These are phyloP conservation scores for Ormyrus nitidulus DNA, from an alignment of 2,888 invertebrate genomes.

Conservation along the genomic window DNA sequence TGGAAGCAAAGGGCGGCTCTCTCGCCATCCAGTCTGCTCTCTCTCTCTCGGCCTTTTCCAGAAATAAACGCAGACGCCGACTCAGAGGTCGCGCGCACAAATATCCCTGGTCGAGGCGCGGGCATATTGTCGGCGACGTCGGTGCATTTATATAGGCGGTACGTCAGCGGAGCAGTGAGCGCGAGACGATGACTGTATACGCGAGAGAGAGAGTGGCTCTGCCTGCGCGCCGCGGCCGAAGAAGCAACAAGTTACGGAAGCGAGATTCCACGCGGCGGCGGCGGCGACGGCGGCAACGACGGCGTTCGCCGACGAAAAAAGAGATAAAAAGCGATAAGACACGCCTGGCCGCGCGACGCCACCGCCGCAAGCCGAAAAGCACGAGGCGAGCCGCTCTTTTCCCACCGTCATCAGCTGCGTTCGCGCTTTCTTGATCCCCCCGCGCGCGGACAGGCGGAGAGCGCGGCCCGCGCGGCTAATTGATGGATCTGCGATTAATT, in stretches of 20 bases:
- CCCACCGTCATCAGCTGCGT: slow-evolving; percentile 20
- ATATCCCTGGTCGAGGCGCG: no score
- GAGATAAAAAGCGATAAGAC: slow-evolving; percentile 52
- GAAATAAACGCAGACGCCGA: slow-evolving; percentile 24
- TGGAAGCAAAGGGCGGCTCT: neutral
- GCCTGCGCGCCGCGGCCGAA: neutral
- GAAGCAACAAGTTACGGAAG: slow-evolving; percentile 56
- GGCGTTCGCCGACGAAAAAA: slow-evolving; percentile 18
- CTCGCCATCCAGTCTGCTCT: no score
- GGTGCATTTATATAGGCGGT: slow-evolving; percentile 21
- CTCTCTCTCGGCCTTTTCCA: slow-evolving; percentile 28
- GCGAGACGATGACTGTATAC: neutral
- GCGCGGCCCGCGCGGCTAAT: neutral
- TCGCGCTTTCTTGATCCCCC: neutral
- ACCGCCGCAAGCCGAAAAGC: neutral
- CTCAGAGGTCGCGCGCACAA: no score
- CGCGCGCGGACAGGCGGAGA: neutral
- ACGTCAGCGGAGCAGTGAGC: no score
- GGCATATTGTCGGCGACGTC: slow-evolving; percentile 6
- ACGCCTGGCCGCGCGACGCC: slow-evolving; percentile 31
- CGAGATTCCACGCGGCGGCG: slow-evolving; percentile 30
- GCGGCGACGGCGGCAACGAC: neutral
- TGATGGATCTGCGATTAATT: no score
- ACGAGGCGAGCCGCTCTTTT: slow-evolving; percentile 33
- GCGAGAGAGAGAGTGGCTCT: no score